Percentiles rank a stretch among this genome's conserved stretches.
Evolutionary conservation across 2,888 invertebrate genomes (phyloP).

Genomic region (Athetis lepigone): DNA sequence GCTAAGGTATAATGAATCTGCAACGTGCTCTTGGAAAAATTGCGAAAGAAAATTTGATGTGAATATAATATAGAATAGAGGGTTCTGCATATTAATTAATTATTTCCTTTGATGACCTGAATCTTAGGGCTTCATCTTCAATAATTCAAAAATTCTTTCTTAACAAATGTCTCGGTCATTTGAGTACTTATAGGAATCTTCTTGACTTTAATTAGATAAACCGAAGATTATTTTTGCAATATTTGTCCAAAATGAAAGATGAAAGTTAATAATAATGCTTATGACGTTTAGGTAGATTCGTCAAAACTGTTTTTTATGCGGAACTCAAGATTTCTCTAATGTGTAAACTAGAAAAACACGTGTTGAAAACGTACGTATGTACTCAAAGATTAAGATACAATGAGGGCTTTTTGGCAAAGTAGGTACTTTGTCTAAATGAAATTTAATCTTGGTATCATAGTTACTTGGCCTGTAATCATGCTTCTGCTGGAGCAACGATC

Average conservation of each 20-base stretch:
- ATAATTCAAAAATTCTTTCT: too few species aligned
- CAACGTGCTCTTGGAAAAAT: constrained; percentile 35
- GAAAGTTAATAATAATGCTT: too few species aligned
- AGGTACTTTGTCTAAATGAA: neutral
- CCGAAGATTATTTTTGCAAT: too few species aligned
- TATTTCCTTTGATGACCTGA: neutral
- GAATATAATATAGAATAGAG: neutral
- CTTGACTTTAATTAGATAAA: too few species aligned
- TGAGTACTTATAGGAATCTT: too few species aligned
- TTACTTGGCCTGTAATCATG: too few species aligned
- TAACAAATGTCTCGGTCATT: too few species aligned
- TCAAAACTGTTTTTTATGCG: neutral
- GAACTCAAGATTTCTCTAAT: constrained; percentile 16
- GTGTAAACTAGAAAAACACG: constrained; percentile 10
- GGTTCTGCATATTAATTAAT: constrained; percentile 4
- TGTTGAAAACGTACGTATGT: constrained; percentile 27
- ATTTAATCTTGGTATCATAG: too few species aligned
- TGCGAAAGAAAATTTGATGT: constrained; percentile 5
- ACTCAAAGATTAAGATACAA: constrained; percentile 3
- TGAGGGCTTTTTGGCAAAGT: neutral
- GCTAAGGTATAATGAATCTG: constrained; percentile 9
- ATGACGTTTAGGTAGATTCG: neutral
- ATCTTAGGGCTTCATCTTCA: too few species aligned
- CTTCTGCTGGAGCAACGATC: neutral
- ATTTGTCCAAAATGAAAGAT: too few species aligned